These are phyloP conservation scores for Paraplagusia blochii DNA, from an alignment of 2,113 vertebrate species.

Conservation along the genomic window DNA sequence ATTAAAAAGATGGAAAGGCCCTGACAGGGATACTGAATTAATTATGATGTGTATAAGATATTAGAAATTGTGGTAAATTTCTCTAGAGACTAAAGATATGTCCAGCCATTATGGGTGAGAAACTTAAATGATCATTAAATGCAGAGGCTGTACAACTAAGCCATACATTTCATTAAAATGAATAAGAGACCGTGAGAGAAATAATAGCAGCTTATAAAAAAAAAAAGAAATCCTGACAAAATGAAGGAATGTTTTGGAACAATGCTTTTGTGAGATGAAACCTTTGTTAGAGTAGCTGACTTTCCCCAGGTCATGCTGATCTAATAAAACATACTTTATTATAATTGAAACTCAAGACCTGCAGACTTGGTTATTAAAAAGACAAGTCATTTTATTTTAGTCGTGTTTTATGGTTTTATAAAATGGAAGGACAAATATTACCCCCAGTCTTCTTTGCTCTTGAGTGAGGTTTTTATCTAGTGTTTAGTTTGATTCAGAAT, in stretches of 20 bases:
- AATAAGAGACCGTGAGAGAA: slow-evolving; percentile 7
- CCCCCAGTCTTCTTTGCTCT: too few relatives aligned
- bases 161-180: slow-evolving; percentile 45
- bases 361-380: slow-evolving; percentile 6
- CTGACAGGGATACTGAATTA: slow-evolving; percentile 55
- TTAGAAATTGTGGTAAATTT: slow-evolving; percentile 46
- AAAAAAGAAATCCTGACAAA: too few relatives aligned
- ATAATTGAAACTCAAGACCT: slow-evolving; percentile 44
- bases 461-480: too few relatives aligned
- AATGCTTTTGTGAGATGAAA: slow-evolving; percentile 31
- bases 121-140: slow-evolving; percentile 41
- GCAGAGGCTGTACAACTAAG: slow-evolving; percentile 24
- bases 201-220: too few relatives aligned
- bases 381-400: slow-evolving; percentile 5
- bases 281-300: slow-evolving; percentile 10
- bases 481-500: too few relatives aligned
- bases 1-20: slow-evolving; percentile 55
- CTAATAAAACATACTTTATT: slow-evolving; percentile 16
- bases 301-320: slow-evolving; percentile 31
- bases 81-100: slow-evolving; percentile 51
- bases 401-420: slow-evolving; percentile 6
- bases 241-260: slow-evolving; percentile 11
- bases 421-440: neutral
- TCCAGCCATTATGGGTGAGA: slow-evolving; percentile 26
- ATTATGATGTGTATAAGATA: slow-evolving; percentile 57